Evolutionary conservation across 2,888 invertebrate species (phyloP), one percentile per base, ranked within the genome.

Genomic region (Electrophaes corylata): DNA sequence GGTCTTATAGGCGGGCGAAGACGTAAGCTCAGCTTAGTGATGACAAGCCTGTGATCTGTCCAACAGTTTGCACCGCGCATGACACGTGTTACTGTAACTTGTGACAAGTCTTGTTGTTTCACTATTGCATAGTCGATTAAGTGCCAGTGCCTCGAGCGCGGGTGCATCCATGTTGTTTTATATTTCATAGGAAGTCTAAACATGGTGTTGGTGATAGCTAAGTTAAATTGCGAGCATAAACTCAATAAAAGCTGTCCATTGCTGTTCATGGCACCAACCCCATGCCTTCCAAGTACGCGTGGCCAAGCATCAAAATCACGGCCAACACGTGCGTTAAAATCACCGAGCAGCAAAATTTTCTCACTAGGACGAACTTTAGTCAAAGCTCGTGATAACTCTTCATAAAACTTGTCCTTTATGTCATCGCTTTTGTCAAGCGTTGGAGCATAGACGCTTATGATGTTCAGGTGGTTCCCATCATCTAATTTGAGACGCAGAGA

Each of bases 161-260:
- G 46, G n/a, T 75, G 69, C 72, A 71, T 72, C 69, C 70, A 71
- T 0, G 70, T 68, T 0, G 56, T 65, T n/a, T 74, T 72, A 19
- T 69, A n/a, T 40, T 71, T 73, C 0, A 53, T 62, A 0, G 66
- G 41, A 2, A 73, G 62, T 49, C 70, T 46, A 19, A 72, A 73
- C 57, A 71, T 45, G 0, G 68, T 71, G 48, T 70, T 72, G 0
- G 67, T 65, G 0, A 74, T 61, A 0, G 65, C 52, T 0, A 70
- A 47, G 0, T 59, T 11, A 20, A 55, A 66, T 44, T 72, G 60
- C 0, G 69, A 48, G 52, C 71, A 75, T 0, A 75, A 18, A 14
- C 37, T 57, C 0, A 72, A 59, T 4, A 73, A 44, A 5, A 66
- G 12, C 11, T 57, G 64, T 0, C 72, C 72, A 37, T 70, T 72